Percentiles rank a stretch among this genome's conserved stretches.
Conservation (phyloP, 2,113 vertebrate species). For the Picathartes gymnocephalus region DNA sequence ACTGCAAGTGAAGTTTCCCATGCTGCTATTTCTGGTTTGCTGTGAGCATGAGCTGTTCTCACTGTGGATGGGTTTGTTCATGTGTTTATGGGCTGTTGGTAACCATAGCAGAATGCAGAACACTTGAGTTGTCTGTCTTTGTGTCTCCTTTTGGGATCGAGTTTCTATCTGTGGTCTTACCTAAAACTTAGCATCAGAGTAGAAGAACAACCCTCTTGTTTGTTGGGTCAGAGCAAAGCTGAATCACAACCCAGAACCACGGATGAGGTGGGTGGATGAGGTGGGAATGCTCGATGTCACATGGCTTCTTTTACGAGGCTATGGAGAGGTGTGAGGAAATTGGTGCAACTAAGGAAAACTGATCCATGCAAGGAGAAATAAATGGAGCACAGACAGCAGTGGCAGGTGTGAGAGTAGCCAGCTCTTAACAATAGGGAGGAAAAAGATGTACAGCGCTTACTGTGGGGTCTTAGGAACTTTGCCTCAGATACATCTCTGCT, state of each 20-base stretch:
- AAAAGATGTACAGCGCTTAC: neutral
- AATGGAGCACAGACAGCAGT: neutral
- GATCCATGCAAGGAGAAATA: neutral
- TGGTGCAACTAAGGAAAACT: neutral
- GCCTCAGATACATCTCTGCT: neutral
- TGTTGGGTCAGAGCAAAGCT: neutral
- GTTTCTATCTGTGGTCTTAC: neutral
- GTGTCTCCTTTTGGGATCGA: neutral
- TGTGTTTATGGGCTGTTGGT: constrained; percentile 24
- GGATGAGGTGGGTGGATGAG: neutral
- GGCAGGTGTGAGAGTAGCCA: neutral
- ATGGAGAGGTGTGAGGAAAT: neutral
- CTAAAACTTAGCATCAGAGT: neutral
- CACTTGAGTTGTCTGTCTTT: neutral
- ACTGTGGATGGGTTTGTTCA: neutral
- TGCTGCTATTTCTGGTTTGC: constrained; percentile 45
- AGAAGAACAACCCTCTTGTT: neutral
- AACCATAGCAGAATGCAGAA: neutral
- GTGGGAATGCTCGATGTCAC: neutral
- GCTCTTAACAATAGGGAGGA: neutral
- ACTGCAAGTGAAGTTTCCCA: constrained; percentile 23
- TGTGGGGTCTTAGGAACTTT: neutral
- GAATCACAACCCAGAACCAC: neutral
- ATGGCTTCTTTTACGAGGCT: neutral
- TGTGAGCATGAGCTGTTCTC: neutral